Base-by-base conservation (phyloP, 2,888 invertebrate species). In the Oligia fasciuncula region DNA sequence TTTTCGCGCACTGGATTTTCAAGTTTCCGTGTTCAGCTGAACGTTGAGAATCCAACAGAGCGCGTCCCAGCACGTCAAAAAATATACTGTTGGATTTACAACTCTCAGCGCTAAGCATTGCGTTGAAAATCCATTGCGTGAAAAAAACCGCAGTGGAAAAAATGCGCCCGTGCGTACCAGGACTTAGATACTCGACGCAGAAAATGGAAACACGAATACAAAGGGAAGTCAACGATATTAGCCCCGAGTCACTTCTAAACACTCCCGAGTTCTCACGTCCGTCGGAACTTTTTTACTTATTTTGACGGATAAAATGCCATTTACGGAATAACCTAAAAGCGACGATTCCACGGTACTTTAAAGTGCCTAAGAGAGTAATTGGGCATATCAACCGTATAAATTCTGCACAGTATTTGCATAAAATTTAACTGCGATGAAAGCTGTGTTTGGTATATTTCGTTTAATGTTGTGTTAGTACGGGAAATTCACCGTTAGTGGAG, bases 311-410 rank as follows among this genome's bases (percentile, higher is more conserved):
- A 90, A 88, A 90, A 85, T 76, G 73, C 86, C 84, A 89, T 91
- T 90, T 87, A 76, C 81, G 76, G 81, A 88, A 89, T 84, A 86
- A 88, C 86, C 88, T 90, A 90, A 90, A 90, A 90, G 90, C 89
- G 81, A 89, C 90, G 86, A 90, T 93, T 92, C 88, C 83, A 89
- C 88, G 89, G 89, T 83, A 87, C 85, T 91, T 91, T 90, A 90
- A 91, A 91, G 88, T 87, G 89, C 91, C 90, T 91, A 88, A 88
- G 90, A 91, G 92, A 91, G 92, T 93, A 93, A 93, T 92, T 92
- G 92, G 88, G 90, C 91, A 91, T 92, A 93, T 93, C 91, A 92
- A 90, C 90, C 86, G 91, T 88, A 92, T 93, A 93, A 92, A 93
- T 93, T 92, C 85, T 84, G 86, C 86, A 84, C 83, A 86, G 89